A percentile compares a stretch with the other conserved stretches of the same genome.
These are phyloP conservation scores for Pardosa pseudoannulata DNA, from an alignment of 2,888 invertebrate species.

Conservation along the genomic window DNA sequence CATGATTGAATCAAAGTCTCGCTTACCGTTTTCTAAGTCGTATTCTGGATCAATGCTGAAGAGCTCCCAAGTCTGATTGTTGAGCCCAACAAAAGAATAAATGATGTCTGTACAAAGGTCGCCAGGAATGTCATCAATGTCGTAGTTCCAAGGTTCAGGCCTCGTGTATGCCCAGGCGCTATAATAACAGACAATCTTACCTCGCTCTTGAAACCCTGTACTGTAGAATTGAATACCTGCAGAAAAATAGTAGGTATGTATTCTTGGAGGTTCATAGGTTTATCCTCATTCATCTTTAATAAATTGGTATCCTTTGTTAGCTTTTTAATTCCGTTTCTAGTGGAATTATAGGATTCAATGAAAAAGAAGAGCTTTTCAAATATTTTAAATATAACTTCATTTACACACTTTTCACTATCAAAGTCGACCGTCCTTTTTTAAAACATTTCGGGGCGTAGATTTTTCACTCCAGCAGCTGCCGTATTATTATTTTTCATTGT, in stretches of 20 bases:
- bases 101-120: constrained; percentile 74
- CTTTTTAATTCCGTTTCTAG: not conserved
- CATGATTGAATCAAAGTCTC: too few species aligned
- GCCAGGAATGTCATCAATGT: constrained; percentile 74
- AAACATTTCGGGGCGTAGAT: too few species aligned
- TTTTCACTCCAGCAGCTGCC: too few species aligned
- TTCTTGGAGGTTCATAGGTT: not conserved
- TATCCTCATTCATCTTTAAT: not conserved
- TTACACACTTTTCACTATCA: too few species aligned
- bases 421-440: too few species aligned
- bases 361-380: too few species aligned
- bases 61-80: constrained; percentile 74
- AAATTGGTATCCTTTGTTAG: not conserved
- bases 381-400: too few species aligned
- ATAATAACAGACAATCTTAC: constrained; percentile 75
- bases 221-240: constrained; percentile 51
- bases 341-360: too few species aligned
- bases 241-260: not conserved
- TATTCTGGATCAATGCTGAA: constrained; percentile 79
- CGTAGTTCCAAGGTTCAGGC: constrained; percentile 74
- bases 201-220: constrained; percentile 36
- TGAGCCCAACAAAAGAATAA: constrained; percentile 74
- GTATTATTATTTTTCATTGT: too few species aligned
- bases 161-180: constrained; percentile 75
- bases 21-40: constrained; percentile 85